Evolutionary conservation across 2,888 invertebrate genomes (phyloP).

Genomic region (Ochropleura plecta): DNA sequence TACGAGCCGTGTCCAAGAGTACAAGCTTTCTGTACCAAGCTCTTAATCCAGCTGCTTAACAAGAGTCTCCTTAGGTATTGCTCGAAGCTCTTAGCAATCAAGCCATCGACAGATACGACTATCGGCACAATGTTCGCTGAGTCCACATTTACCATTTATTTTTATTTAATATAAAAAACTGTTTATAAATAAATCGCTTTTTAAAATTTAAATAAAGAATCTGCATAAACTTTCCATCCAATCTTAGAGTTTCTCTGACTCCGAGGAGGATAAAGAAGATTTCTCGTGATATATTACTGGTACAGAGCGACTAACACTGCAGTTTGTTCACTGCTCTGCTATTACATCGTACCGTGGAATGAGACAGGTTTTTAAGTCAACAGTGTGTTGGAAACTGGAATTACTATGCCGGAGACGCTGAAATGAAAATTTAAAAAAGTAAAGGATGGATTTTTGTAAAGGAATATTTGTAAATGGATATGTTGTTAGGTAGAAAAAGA

Average conservation of each 20-base stretch:
- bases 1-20: no score
- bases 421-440: not conserved
- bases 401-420: not conserved
- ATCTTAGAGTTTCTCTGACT: not conserved
- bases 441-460: not conserved
- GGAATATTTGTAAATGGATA: not conserved
- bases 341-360: conserved; percentile 29
- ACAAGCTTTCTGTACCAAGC: no score
- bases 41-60: no score
- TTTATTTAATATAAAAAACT: no score
- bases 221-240: not conserved
- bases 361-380: conserved; percentile 44
- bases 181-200: not conserved
- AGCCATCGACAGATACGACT: no score
- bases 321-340: conserved; percentile 31
- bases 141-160: no score
- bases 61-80: no score
- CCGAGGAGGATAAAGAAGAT: conserved; percentile 56
- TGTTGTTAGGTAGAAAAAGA: not conserved
- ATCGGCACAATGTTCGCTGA: no score
- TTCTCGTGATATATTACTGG: conserved; percentile 46
- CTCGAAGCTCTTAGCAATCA: no score
- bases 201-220: conserved; percentile 9
- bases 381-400: conserved; percentile 4
- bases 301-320: conserved; percentile 24